Evolutionary conservation across 2,797 vertebrate species (phyloP), one percentile per base, ranked within the genome.

Genomic region (Avahi laniger): DNA sequence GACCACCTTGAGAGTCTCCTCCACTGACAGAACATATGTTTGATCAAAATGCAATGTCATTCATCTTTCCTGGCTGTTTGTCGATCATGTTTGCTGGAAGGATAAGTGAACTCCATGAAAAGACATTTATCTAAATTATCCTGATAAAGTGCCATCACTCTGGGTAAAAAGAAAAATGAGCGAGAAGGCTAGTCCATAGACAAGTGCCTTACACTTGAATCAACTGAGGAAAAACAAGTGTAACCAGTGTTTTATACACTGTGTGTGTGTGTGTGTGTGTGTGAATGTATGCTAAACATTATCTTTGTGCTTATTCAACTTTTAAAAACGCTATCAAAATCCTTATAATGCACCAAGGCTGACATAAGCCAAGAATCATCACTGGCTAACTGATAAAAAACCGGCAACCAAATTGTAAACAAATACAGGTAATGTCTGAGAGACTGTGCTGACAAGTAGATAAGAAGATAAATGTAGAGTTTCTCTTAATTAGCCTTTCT

Each of bases 401-500:
- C 57, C 69, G 88, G 98, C 92, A 97, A 98, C 94, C 86, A 97
- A 93, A 91, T 73, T 97, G 97, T 96, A 98, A 98, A 96, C 82
- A 97, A 96, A 98, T 94, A 97, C 54, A 98, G 97, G 96, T 97
- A 97, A 96, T 96, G 97, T 98, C 98, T 98, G 98, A 96, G 95
- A 96, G 96, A 98, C 98, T 95, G 96, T 97, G 97, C 95, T 95
- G 98, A 98, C 98, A 98, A 97, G 97, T 96, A 98, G 98, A 98
- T 99, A 98, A 98, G 98, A 98, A 99, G 98, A 99, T 99, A 99
- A 99, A 99, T 99, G 98, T 97, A 85, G 98, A 98, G 98, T 98
- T 99, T 99, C 98, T 99, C 98, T 99, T 99, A 99, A 99, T 99
- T 99, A 99, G 99, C 99, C 99, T 99, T 99, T 98, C 99, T 99